Percentiles rank a stretch among this genome's conserved stretches.
Conservation (phyloP, 2,113 vertebrate genomes). For the Anoura caudifer region DNA sequence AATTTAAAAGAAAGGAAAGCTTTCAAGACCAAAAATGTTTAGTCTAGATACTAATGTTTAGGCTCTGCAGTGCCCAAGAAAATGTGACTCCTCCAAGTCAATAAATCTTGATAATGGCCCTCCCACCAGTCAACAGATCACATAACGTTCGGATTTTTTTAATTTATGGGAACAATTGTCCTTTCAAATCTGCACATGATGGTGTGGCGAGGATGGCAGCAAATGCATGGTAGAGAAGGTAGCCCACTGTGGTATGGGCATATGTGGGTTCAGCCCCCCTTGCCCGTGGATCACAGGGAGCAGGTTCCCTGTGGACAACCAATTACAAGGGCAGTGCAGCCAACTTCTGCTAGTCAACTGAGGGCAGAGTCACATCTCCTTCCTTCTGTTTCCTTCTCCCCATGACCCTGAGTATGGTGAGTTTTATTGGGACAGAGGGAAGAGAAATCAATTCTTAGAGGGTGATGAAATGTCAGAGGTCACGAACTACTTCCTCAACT, state of each 20-base stretch:
- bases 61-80: constrained; percentile 62
- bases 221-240: no score
- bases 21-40: constrained; percentile 64
- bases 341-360: rapidly evolving
- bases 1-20: constrained; percentile 18
- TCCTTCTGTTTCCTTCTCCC: rapidly evolving
- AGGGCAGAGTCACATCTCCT: rapidly evolving
- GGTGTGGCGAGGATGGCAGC: no score
- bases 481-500: rapidly evolving
- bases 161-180: background rate
- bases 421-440: background rate
- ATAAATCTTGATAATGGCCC: constrained; percentile 63
- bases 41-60: constrained; percentile 64
- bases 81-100: constrained; percentile 62
- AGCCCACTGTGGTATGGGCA: rapidly evolving
- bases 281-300: rapidly evolving
- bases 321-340: rapidly evolving
- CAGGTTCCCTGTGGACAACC: rapidly evolving
- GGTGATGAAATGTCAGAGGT: rapidly evolving
- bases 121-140: constrained; percentile 22
- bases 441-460: no score
- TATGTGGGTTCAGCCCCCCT: rapidly evolving
- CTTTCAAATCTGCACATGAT: background rate
- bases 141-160: background rate
- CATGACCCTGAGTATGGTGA: rapidly evolving